These are phyloP conservation scores for Globodera ellingtonae DNA, from an alignment of 1,140 invertebrate genomes.

Conservation along the genomic window DNA sequence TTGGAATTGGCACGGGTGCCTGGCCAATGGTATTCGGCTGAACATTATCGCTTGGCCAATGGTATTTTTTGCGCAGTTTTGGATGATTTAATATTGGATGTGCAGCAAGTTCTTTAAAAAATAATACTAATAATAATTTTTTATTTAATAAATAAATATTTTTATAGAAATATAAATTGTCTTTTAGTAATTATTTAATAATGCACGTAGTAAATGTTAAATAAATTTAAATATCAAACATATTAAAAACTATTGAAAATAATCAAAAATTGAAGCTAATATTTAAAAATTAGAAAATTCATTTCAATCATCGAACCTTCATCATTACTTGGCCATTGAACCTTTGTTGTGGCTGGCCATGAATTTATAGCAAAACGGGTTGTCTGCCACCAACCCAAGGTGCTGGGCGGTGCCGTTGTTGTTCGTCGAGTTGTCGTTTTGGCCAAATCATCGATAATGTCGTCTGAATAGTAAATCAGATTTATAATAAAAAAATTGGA, in stretches of 20 bases:
- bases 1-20: background rate
- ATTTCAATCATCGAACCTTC: background rate
- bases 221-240: no score
- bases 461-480: slow-evolving; percentile 1
- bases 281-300: background rate
- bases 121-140: background rate
- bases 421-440: slow-evolving; percentile 19
- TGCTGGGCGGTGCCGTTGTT: slow-evolving; percentile 3
- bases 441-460: slow-evolving; percentile 22
- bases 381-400: background rate
- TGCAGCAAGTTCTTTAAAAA: background rate
- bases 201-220: no score
- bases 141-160: background rate
- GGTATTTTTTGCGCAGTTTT: slow-evolving; percentile 3
- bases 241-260: no score
- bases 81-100: slow-evolving; percentile 4
- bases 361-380: background rate
- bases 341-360: no score
- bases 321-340: background rate
- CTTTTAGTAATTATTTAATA: no score
- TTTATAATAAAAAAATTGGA: no score
- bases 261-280: background rate
- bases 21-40: background rate
- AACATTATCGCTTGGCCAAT: background rate
- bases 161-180: background rate